Percentiles rank a stretch among this genome's conserved stretches.
Conservation (phyloP, 2,113 vertebrate species). For the Ramphastos sulfuratus region DNA sequence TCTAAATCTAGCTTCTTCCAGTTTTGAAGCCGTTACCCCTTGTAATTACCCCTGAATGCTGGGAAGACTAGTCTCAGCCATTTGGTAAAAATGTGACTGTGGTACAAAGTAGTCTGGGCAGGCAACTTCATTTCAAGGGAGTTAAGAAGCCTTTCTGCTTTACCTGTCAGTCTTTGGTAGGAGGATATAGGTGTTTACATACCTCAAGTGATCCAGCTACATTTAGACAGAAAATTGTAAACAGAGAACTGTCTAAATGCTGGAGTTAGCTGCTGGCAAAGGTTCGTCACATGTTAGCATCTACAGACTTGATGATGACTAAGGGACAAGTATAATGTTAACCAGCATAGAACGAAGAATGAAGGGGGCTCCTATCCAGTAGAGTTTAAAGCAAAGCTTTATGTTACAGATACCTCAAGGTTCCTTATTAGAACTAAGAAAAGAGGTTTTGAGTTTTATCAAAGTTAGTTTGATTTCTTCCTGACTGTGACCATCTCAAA, state of each 20-base stretch:
- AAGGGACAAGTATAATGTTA: background rate
- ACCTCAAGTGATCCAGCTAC: background rate
- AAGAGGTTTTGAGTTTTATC: background rate
- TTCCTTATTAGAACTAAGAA: background rate
- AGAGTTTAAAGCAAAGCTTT: background rate
- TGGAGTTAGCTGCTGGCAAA: background rate
- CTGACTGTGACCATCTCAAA: background rate
- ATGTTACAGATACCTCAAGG: background rate
- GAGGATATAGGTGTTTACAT: background rate
- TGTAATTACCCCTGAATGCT: background rate
- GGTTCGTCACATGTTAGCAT: background rate
- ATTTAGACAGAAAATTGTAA: background rate
- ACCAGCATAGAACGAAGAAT: background rate
- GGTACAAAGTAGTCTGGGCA: background rate
- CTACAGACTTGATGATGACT: background rate
- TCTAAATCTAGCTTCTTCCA: no score
- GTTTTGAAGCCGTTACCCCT: no score
- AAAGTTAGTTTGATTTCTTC: background rate
- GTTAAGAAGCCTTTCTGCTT: background rate
- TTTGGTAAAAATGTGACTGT: background rate
- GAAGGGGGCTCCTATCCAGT: background rate
- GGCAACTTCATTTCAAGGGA: background rate
- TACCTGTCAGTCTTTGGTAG: background rate
- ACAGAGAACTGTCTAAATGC: background rate
- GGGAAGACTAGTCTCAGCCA: background rate